A percentile compares a stretch with the other conserved stretches of the same genome.
Conservation (phyloP, 2,888 invertebrate species). For the Selenia dentaria region DNA sequence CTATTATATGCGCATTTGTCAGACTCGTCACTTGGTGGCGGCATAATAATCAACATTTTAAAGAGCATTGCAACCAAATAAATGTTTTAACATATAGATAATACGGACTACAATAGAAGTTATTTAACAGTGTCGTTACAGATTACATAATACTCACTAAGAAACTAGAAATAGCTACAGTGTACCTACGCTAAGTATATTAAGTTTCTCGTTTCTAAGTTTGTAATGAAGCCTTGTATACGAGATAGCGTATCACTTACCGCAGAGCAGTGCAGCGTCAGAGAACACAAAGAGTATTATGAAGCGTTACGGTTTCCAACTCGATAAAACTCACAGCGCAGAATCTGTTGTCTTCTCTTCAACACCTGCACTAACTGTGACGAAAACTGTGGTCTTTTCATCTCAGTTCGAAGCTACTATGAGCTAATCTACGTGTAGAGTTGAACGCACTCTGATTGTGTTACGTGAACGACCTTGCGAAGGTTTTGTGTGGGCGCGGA, state of each 20-base stretch:
- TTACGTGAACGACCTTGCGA: slow-evolving; percentile 30
- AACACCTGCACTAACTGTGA: neutral
- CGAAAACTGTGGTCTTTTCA: neutral
- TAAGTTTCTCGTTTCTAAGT: too few species aligned
- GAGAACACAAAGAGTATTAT: slow-evolving; percentile 31
- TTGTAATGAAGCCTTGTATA: slow-evolving; percentile 7
- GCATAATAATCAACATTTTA: too few species aligned
- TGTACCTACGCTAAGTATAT: too few species aligned
- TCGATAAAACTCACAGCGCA: slow-evolving; percentile 44
- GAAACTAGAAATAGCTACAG: too few species aligned
- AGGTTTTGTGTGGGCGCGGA: slow-evolving; percentile 27
- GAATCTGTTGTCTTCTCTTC: slow-evolving; percentile 26
- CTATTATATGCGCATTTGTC: too few species aligned
- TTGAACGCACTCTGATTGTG: slow-evolving; percentile 19
- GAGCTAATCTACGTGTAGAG: slow-evolving; percentile 2
- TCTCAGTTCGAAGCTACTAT: neutral
- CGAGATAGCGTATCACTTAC: slow-evolving; percentile 1
- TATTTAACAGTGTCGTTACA: too few species aligned
- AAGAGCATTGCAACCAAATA: too few species aligned
- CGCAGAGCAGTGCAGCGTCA: slow-evolving; percentile 17
- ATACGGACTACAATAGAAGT: too few species aligned
- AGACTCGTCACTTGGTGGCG: too few species aligned
- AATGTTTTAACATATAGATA: too few species aligned
- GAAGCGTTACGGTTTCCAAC: slow-evolving; percentile 42
- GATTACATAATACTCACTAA: too few species aligned